These are phyloP conservation scores for Steromphala cineraria DNA, from an alignment of 2,888 invertebrate genomes.

Conservation along the genomic window DNA sequence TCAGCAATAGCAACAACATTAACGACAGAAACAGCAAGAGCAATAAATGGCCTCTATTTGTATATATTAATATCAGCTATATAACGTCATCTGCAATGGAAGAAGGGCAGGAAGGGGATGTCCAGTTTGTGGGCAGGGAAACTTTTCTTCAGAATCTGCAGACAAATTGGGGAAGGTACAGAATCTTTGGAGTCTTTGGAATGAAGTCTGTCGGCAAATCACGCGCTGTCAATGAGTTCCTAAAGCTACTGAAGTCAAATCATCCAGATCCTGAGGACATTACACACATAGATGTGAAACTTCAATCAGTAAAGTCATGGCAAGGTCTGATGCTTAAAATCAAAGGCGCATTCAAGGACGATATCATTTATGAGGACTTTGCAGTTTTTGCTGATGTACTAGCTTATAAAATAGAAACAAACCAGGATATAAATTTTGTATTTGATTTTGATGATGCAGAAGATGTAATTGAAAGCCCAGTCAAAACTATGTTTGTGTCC, in stretches of 20 bases:
- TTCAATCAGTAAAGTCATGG: neutral
- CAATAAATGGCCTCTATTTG: too few species aligned
- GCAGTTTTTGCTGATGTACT: too few species aligned
- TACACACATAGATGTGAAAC: conserved; percentile 21
- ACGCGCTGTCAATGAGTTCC: conserved; percentile 40
- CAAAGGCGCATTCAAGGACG: neutral
- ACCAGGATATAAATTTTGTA: conserved; percentile 3
- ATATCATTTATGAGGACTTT: neutral
- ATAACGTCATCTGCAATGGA: neutral
- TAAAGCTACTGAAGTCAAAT: neutral
- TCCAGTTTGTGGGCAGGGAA: conserved; percentile 38
- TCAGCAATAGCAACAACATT: too few species aligned
- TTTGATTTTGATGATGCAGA: conserved; percentile 53
- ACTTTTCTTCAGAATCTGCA: conserved; percentile 28
- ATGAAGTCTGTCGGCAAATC: conserved; percentile 47
- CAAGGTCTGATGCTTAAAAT: neutral
- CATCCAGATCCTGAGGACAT: neutral
- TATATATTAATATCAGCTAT: too few species aligned
- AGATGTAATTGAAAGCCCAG: conserved; percentile 35
- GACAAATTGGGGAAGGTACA: conserved; percentile 33
- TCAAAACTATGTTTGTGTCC: conserved; percentile 29
- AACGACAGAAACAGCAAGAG: too few species aligned
- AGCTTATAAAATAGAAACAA: neutral
- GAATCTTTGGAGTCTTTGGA: conserved; percentile 47
- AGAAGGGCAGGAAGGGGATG: conserved; percentile 20